Evolutionary conservation across 2,797 vertebrate species (phyloP).

Genomic region (Parambassis ranga): DNA sequence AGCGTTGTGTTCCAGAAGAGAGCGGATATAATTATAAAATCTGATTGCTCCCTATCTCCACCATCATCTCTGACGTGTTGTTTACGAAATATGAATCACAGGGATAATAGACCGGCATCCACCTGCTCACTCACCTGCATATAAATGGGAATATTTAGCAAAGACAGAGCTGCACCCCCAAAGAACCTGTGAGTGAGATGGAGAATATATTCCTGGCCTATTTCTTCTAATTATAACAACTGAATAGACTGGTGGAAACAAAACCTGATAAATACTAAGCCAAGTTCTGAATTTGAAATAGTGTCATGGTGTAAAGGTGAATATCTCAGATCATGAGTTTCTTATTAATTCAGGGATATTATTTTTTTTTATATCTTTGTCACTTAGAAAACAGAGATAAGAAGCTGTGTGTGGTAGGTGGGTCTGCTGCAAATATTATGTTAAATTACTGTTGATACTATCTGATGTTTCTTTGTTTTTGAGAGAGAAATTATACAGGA

Average conservation of each 20-base stretch:
- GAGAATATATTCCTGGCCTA: background rate
- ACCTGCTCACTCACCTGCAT: constrained; percentile 69
- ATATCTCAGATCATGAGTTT: too few relatives aligned
- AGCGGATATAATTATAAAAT: constrained; percentile 69
- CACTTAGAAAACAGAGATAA: background rate
- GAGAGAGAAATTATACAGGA: constrained; percentile 24
- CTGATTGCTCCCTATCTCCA: constrained; percentile 64
- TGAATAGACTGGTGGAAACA: background rate
- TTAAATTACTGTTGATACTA: constrained; percentile 29
- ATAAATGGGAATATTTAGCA: constrained; percentile 68
- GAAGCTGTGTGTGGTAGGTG: background rate
- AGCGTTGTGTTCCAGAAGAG: constrained; percentile 60
- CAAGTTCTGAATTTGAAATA: background rate
- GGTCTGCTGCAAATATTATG: background rate
- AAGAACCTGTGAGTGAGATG: constrained; percentile 17
- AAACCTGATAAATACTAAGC: background rate
- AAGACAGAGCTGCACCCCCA: constrained; percentile 31
- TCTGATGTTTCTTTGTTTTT: constrained; percentile 27
- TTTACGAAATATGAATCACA: constrained; percentile 71
- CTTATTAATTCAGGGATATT: too few relatives aligned
- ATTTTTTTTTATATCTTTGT: background rate
- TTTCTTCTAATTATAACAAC: background rate
- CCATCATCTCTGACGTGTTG: constrained; percentile 72
- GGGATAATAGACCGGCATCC: constrained; percentile 59
- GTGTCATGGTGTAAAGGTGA: background rate